These are phyloP conservation scores for Grapholita molesta DNA, from an alignment of 1,140 invertebrate species.

Conservation along the genomic window DNA sequence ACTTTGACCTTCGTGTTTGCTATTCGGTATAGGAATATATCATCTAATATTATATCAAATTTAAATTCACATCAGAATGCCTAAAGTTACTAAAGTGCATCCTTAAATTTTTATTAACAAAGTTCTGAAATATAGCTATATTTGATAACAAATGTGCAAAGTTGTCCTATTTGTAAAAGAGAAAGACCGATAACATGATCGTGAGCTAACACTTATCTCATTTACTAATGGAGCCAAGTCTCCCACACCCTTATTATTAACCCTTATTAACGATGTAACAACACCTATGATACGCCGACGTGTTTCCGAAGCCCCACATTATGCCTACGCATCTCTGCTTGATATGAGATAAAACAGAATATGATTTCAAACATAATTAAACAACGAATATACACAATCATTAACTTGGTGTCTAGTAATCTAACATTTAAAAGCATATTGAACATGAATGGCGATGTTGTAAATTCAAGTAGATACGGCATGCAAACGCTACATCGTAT, in stretches of 20 bases:
- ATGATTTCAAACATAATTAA: too few relatives aligned
- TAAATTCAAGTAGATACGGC: neutral
- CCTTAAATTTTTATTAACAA: neutral
- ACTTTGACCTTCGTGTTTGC: neutral
- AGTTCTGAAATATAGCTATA: neutral
- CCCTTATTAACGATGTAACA: slow-evolving; percentile 24
- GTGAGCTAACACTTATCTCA: slow-evolving; percentile 35
- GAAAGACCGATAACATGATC: slow-evolving; percentile 21
- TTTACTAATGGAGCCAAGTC: slow-evolving; percentile 38
- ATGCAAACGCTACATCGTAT: slow-evolving; percentile 56
- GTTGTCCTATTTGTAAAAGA: slow-evolving; percentile 19
- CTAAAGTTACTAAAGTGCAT: neutral
- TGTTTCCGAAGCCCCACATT: slow-evolving; percentile 13
- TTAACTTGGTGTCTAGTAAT: too few relatives aligned
- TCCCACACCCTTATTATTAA: neutral
- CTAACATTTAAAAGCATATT: neutral
- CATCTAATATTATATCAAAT: neutral
- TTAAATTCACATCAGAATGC: neutral
- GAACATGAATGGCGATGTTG: neutral
- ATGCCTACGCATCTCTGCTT: neutral
- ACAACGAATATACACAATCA: too few relatives aligned
- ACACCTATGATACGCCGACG: slow-evolving; percentile 21
- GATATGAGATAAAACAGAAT: too few relatives aligned
- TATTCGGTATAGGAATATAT: neutral
- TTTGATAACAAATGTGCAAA: neutral